A percentile compares a stretch with the other conserved stretches of the same genome.
Conservation (phyloP, 2,113 vertebrate genomes). For the Octodon degus region DNA sequence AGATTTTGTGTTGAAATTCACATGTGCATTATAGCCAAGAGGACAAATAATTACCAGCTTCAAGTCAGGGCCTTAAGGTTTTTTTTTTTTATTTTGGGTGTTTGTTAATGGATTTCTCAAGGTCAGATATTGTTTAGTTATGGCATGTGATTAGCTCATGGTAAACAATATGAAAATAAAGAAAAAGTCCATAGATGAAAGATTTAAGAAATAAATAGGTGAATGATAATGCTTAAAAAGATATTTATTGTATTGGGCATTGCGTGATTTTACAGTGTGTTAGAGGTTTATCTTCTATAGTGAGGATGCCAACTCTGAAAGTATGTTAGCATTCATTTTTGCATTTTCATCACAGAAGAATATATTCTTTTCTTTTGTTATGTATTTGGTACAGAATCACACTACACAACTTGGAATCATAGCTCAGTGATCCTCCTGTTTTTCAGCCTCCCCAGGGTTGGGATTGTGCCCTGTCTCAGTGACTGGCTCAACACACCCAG, state of each 20-base stretch:
- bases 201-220: constrained; percentile 19
- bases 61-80: constrained; percentile 53
- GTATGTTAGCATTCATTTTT: constrained; percentile 7
- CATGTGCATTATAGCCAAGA: constrained; percentile 33
- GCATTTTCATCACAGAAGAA: neutral
- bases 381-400: no score
- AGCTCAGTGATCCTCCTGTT: no score
- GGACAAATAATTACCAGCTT: constrained; percentile 23
- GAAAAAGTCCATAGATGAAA: constrained; percentile 68
- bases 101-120: constrained; percentile 80
- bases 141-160: constrained; percentile 59
- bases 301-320: neutral
- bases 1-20: constrained; percentile 54
- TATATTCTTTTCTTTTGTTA: no score
- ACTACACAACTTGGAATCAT: no score
- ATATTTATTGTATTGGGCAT: neutral
- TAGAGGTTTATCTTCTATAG: constrained; percentile 25
- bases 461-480: no score
- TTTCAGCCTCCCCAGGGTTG: no score
- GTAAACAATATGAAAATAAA: constrained; percentile 65
- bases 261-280: constrained; percentile 34
- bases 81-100: constrained; percentile 53
- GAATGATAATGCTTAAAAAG: constrained; percentile 24
- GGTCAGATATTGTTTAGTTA: constrained; percentile 75
- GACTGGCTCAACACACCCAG: no score